Evolutionary conservation across 2,113 vertebrate species (phyloP), one percentile per base, ranked within the genome.

Genomic region (Mustelus asterias): DNA sequence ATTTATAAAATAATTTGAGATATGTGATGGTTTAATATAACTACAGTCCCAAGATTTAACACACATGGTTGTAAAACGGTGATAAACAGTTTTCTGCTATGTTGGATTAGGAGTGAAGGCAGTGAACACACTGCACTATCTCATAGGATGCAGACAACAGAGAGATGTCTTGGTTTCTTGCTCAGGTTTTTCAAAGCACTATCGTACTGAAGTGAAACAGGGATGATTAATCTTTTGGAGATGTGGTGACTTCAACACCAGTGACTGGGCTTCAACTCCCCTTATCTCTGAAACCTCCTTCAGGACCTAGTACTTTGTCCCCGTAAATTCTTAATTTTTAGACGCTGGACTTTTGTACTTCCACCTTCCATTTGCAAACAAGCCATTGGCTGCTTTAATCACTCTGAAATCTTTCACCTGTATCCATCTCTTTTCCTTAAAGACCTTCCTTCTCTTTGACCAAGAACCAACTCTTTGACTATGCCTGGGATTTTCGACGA

Each of bases 371-470:
- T 78, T 78, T 29, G 29, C 33, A 78, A 33, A 29, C 9, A n/a
- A n/a, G 33, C 11, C 76, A n/a, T 83, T 83, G 20, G 78, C 0
- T 1, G 16, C 78, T 83, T 37, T 41, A 18, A 13, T 16, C 33
- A 83, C n/a, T 80, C n/a, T 33, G 3, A 83, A 83, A 83, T 37
- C 6, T 26, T 26, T 8, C 9, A 83, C 16, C n/a, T 78, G 33
- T 14, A 78, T n/a, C 76, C 16, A 14, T 80, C n/a, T 80, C 78
- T 80, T 14, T 80, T 80, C 78, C n/a, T 16, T 13, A 80, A 80
- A 80, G 78, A 80, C n/a, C n/a, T 83, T 83, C 78, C 78, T 83
- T 83, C n/a, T 37, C n/a, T 83, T n/a, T 80, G 78, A 80, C 10
- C 37, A 80, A 37, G 63, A 63, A 10, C 63, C 63, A 63, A 13